phyloP scores from a whole-genome alignment of 2,113 vertebrate species.

The Stigmatopora nigra region DNA sequence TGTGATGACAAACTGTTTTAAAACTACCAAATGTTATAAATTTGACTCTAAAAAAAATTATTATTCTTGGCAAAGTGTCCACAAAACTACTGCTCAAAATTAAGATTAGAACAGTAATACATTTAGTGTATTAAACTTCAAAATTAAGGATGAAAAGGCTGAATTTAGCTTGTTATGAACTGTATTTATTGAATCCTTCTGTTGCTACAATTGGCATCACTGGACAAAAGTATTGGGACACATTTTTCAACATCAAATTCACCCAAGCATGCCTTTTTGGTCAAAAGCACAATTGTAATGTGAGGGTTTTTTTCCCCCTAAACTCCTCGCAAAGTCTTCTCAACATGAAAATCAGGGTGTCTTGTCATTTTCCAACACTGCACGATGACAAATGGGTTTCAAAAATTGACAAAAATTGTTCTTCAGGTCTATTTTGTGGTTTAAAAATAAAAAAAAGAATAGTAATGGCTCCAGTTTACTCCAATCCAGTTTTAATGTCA shows the following conservation, averaged over 20 bases:
- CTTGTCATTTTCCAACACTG: background rate
- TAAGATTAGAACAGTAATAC: background rate
- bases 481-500: background rate
- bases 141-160: background rate
- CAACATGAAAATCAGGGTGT: background rate
- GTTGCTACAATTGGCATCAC: background rate
- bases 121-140: background rate
- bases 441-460: background rate
- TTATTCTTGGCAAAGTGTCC: background rate
- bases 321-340: background rate
- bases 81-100: no score
- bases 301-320: background rate
- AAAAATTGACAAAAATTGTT: background rate
- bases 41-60: background rate
- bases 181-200: background rate
- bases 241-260: background rate
- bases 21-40: background rate
- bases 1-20: background rate
- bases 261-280: background rate
- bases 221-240: background rate
- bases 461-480: background rate
- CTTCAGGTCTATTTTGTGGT: background rate
- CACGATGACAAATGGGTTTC: background rate
- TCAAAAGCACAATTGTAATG: background rate
- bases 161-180: background rate